Conservation (phyloP, 2,113 vertebrate species). For the Elaphurus davidianus region DNA sequence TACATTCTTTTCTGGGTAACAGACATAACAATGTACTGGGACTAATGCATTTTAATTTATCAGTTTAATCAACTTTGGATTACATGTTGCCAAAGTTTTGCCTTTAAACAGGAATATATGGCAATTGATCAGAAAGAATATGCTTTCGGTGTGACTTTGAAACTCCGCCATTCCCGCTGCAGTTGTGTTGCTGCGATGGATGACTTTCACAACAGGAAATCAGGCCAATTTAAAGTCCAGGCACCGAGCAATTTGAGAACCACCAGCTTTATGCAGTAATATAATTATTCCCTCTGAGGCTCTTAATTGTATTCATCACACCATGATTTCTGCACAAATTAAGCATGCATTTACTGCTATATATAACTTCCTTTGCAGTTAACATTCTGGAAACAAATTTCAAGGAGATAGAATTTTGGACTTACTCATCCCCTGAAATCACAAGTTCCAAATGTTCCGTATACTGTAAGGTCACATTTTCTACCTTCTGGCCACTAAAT, state of each 20-base stretch:
- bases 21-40: background rate
- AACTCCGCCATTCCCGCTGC: constrained; percentile 77
- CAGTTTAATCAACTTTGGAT: constrained; percentile 45
- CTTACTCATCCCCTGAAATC: constrained; percentile 83
- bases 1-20: background rate
- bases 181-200: constrained; percentile 80
- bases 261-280: constrained; percentile 90
- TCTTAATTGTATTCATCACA: constrained; percentile 92
- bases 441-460: constrained; percentile 72
- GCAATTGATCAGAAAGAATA: constrained; percentile 73
- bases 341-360: constrained; percentile 90
- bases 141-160: constrained; percentile 84
- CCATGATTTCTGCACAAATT: constrained; percentile 92
- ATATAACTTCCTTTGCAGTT: constrained; percentile 90
- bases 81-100: constrained; percentile 50
- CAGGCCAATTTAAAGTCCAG: constrained; percentile 90
- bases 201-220: constrained; percentile 89
- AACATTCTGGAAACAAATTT: constrained; percentile 91
- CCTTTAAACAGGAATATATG: constrained; percentile 63
- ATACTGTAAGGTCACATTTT: constrained; percentile 78
- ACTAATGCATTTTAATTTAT: constrained; percentile 65
- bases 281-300: constrained; percentile 91
- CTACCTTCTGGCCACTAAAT: constrained; percentile 42
- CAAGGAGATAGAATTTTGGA: constrained; percentile 86
- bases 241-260: constrained; percentile 89